These are phyloP conservation scores for Stichopus horrens DNA, from an alignment of 53 echinoderm and acorn worm genomes.

Conservation along the genomic window DNA sequence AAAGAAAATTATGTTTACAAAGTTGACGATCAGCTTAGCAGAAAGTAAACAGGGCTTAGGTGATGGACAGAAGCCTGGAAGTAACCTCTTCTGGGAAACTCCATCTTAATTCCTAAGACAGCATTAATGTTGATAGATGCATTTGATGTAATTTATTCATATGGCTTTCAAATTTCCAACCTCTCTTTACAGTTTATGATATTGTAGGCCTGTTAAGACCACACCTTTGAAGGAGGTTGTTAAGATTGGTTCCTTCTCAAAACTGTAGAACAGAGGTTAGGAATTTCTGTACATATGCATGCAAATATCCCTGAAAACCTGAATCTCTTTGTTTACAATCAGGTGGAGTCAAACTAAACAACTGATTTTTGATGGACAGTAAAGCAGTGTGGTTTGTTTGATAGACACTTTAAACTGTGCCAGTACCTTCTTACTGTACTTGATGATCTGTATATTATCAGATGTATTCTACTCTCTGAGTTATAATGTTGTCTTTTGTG, in stretches of 20 bases:
- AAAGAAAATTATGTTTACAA: neutral
- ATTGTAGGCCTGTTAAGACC: no score
- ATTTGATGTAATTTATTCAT: no score
- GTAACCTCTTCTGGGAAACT: neutral
- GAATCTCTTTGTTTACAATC: conserved; percentile 12
- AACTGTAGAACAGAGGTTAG: neutral
- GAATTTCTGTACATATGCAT: neutral
- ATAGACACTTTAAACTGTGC: neutral
- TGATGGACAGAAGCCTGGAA: neutral
- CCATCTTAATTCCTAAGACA: no score
- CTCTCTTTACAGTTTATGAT: no score
- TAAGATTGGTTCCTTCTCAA: neutral
- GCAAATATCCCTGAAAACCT: neutral
- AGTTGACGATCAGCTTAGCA: neutral
- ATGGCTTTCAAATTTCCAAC: no score
- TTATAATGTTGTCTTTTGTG: no score
- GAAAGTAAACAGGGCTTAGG: neutral
- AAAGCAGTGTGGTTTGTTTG: neutral
- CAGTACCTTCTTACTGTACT: neutral
- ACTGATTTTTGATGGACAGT: conserved; percentile 18
- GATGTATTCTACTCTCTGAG: no score
- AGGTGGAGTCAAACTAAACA: conserved; percentile 24
- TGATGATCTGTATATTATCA: no score
- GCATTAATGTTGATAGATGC: no score
- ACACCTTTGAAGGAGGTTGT: no score